Base-by-base conservation (phyloP, 2,888 invertebrate species). In the Lasioglossum figueresi region DNA sequence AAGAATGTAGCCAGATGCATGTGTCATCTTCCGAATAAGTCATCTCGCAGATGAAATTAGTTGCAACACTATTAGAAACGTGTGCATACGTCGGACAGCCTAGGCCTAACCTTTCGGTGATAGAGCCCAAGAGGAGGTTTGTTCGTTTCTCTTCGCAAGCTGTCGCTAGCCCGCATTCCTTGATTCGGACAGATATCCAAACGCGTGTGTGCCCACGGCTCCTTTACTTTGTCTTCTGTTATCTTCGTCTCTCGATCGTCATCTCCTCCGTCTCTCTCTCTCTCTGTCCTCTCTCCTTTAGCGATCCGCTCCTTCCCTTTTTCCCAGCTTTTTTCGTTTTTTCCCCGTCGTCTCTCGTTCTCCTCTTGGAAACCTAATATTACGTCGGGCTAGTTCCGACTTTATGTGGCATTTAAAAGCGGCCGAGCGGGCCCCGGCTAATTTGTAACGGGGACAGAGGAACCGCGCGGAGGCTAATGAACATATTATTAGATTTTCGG, bases 401-500 rank as follows among this genome's bases (percentile, higher is more conserved):
- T 89, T 88, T 88, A 87, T 91, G 89, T 87, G 86, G 83, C 82
- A 79, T 87, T 90, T 89, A 88, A 84, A 80, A 81, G 83, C 82
- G 81, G 89, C 85, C 86, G 83, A 88, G 79, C 79, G 74, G 63
- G 83, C 77, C 43, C 66, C 66, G 40, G 80, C 83, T 90, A 89
- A 92, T 91, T 87, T 88, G 85, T 89, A 82, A 83, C 80, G 79
- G 72, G 83, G 77, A 56, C 66, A 78, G 76, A 86, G 79, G 73
- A 68, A 43, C 82, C 83, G 81, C 34, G 84, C 34, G 84, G 77
- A 79, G 84, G 87, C 90, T 93, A 93, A 93, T 91, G 92, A 93
- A 90, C 91, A 91, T 93, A 92, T 92, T 91, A 93, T 92, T 92
- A 91, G 91, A 93, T 91, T 91, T 93, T 87, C 85, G 81, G 83